Percentiles rank a stretch among this genome's conserved stretches.
phyloP scores from a whole-genome alignment of 37 sponge, comb jelly and placozoan genomes.

The Ephydatia muelleri region DNA sequence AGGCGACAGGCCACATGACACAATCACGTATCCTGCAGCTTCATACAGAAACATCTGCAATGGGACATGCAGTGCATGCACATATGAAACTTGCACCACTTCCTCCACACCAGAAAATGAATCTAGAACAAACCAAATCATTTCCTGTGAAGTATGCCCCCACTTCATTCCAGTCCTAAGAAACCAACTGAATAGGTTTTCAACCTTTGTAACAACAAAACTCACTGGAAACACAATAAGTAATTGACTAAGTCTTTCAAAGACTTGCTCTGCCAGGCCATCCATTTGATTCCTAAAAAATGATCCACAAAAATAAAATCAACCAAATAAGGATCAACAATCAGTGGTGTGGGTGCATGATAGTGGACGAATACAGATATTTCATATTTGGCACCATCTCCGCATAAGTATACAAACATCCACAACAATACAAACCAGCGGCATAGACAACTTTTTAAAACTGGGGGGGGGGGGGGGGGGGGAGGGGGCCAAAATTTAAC shows the following conservation, averaged over 20 bases:
- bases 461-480: no score
- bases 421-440: not conserved
- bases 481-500: no score
- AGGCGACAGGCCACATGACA: slow-evolving; percentile 46
- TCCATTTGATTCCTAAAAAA: slow-evolving; percentile 41
- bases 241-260: slow-evolving; percentile 34
- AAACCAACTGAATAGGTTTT: not conserved
- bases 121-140: slow-evolving; percentile 8
- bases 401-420: not conserved
- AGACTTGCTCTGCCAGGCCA: slow-evolving; percentile 41
- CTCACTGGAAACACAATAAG: slow-evolving; percentile 51
- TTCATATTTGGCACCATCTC: not conserved
- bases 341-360: not conserved
- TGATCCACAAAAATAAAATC: no score
- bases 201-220: not conserved
- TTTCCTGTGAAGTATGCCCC: slow-evolving; percentile 34
- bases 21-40: slow-evolving; percentile 76
- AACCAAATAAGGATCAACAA: not conserved
- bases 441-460: not conserved
- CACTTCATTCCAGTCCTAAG: slow-evolving; percentile 1
- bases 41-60: slow-evolving; percentile 82
- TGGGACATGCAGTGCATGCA: not conserved
- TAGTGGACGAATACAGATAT: not conserved
- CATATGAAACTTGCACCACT: not conserved
- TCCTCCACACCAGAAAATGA: not conserved